phyloP scores from a whole-genome alignment of 1,140 invertebrate species.

The Aphidius gifuensis region DNA sequence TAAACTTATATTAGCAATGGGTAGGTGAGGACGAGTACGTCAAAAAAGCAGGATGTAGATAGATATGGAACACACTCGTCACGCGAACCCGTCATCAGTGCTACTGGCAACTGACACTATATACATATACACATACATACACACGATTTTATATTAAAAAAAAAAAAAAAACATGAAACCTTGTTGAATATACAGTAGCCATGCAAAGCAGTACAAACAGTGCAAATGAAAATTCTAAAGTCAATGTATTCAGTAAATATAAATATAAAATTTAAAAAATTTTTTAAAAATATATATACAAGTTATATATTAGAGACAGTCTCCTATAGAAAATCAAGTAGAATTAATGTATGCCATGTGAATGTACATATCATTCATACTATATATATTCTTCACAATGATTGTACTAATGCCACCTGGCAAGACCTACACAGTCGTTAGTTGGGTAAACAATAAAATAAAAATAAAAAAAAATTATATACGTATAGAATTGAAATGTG shows the following conservation, averaged over 20 bases:
- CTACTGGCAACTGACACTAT: slow-evolving; percentile 46
- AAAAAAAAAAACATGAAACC: neutral
- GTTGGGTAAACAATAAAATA: slow-evolving; percentile 37
- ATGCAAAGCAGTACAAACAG: neutral
- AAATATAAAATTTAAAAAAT: neutral
- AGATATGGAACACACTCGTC: slow-evolving; percentile 46
- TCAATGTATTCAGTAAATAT: neutral
- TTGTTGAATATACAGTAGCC: slow-evolving; percentile 12
- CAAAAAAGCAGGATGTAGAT: slow-evolving; percentile 47
- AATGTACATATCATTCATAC: neutral
- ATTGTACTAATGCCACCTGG: slow-evolving; percentile 45
- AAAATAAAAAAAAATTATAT: slow-evolving; percentile 26
- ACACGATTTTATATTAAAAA: neutral
- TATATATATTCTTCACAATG: slow-evolving; percentile 34
- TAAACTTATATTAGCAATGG: slow-evolving; percentile 14
- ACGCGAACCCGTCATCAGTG: slow-evolving; percentile 54
- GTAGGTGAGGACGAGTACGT: slow-evolving; percentile 49
- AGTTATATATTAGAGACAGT: no score
- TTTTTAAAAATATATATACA: neutral
- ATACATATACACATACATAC: slow-evolving; percentile 29
- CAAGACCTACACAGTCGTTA: slow-evolving; percentile 41
- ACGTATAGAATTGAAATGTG: slow-evolving; percentile 13
- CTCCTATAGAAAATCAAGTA: no score
- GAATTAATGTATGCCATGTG: no score
- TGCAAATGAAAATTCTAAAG: neutral